Conservation (phyloP, 2,113 vertebrate species). For the Pavo muticus region DNA sequence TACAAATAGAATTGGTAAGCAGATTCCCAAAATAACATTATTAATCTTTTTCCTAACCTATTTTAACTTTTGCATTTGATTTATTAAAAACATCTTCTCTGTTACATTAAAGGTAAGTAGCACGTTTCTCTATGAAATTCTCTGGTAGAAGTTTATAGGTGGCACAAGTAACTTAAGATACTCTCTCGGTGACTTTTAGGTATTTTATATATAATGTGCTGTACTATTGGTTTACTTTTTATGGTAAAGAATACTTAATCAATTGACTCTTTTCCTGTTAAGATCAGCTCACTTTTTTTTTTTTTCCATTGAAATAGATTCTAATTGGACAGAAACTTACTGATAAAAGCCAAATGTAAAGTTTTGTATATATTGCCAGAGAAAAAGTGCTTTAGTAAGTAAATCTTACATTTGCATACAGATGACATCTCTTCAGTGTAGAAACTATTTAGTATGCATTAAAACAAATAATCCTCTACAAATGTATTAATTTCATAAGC, state of each 20-base stretch:
- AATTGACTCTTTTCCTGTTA: neutral
- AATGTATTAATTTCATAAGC: slow-evolving; percentile 42
- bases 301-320: neutral
- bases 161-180: neutral
- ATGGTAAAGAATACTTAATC: neutral
- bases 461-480: slow-evolving; percentile 24
- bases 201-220: neutral
- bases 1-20: neutral
- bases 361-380: neutral
- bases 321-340: neutral
- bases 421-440: neutral
- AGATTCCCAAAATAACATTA: neutral
- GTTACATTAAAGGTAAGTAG: neutral
- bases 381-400: slow-evolving; percentile 2
- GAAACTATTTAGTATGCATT: neutral
- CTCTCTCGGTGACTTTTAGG: neutral
- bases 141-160: neutral
- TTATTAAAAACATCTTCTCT: neutral
- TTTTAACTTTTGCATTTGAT: neutral
- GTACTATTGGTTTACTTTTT: neutral
- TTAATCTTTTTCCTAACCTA: neutral
- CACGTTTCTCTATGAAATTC: neutral
- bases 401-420: slow-evolving; percentile 2
- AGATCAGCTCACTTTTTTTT: neutral
- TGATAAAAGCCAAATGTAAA: slow-evolving; percentile 6